A percentile compares a stretch with the other conserved stretches of the same genome.
These are phyloP conservation scores for Passer montanus DNA, from an alignment of 2,113 vertebrate genomes.

Conservation along the genomic window DNA sequence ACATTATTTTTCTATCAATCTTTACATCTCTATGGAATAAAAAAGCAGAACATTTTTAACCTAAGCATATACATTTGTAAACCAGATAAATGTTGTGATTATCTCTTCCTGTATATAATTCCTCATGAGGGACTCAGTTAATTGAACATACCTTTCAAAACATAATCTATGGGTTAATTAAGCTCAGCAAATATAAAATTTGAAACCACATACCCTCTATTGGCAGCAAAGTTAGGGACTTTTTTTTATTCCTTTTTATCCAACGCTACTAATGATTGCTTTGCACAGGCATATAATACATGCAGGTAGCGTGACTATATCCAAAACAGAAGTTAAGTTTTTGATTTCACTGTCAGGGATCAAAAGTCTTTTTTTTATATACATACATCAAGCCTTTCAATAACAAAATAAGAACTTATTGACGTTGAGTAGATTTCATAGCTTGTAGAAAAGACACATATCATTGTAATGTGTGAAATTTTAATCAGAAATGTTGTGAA, in stretches of 20 bases:
- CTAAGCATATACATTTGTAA: slow-evolving; percentile 94
- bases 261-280: slow-evolving; percentile 85
- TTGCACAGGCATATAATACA: slow-evolving; percentile 78
- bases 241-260: slow-evolving; percentile 81
- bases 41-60: slow-evolving; percentile 89
- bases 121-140: slow-evolving; percentile 95
- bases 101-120: slow-evolving; percentile 92
- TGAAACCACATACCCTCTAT: slow-evolving; percentile 83
- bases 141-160: slow-evolving; percentile 95
- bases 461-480: slow-evolving; percentile 98
- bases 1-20: slow-evolving; percentile 75
- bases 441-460: slow-evolving; percentile 90
- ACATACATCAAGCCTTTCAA: slow-evolving; percentile 78
- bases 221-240: slow-evolving; percentile 86
- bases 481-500: slow-evolving; percentile 97
- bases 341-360: slow-evolving; percentile 83
- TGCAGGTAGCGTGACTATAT: slow-evolving; percentile 84
- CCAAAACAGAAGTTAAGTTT: slow-evolving; percentile 82
- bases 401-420: slow-evolving; percentile 84
- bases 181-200: slow-evolving; percentile 96
- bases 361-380: slow-evolving; percentile 72
- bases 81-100: slow-evolving; percentile 98
- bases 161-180: slow-evolving; percentile 99
- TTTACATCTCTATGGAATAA: slow-evolving; percentile 75
- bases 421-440: slow-evolving; percentile 90